Base-by-base conservation (phyloP, 2,888 invertebrate genomes). In the Tipula vernalis region DNA sequence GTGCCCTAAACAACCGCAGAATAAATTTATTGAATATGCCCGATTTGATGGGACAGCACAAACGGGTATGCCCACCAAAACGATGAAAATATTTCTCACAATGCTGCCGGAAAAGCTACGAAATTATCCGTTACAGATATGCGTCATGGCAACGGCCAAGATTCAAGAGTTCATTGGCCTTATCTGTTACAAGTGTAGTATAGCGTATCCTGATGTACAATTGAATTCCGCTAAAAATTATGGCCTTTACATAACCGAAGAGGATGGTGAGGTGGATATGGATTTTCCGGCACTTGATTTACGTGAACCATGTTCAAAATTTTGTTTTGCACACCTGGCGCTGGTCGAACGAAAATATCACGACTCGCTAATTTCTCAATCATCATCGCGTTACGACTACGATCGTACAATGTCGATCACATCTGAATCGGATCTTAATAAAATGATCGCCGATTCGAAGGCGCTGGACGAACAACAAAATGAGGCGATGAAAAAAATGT, bases 211-310 rank as follows among this genome's bases (percentile, higher is more conserved):
- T 5, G 94, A 95, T 87, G 92, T 94, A 89, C 90, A 92, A 28
- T 92, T 95, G 86, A 94, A 94, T 89, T 93, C 94, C 51, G 93
- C 95, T 18, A 92, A 93, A 87, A 94, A 95, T 89, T 98, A 98
- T 91, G 97, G 97, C 83, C 93, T 99, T 87, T 97, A 96, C 90
- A 97, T 99, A 91, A 98, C 97, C 39, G 99, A 99, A 92, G 98
- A 99, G 90, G 98, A 98, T 90, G 99, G 98, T 0, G 98, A 98
- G 92, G 96, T 98, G 2, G 98, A 98, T 91, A 94, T 94, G 92
- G 98, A 98, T 89, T 98, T 99, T 90, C 98, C 98, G 0, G 96
- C 96, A 89, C 92, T 99, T 12, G 98, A 98, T 90, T 94, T 95
- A 13, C 94, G 94, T 87, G 98, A 99, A 91, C 95, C 96, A 0